Base-by-base conservation (phyloP, 2,888 invertebrate species). In the Phoenoteleia sp. region DNA sequence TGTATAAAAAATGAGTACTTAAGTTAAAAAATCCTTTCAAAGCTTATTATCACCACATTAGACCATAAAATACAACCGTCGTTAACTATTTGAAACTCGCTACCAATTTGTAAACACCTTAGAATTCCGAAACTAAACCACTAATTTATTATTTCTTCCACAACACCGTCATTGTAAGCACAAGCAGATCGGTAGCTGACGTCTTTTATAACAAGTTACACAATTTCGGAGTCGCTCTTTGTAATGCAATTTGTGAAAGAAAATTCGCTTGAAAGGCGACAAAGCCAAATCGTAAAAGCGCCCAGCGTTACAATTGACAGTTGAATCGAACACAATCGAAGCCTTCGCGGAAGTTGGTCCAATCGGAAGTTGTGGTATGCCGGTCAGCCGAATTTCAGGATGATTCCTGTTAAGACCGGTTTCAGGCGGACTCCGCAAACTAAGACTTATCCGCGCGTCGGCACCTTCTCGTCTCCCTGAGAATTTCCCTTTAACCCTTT, bases 401-500 rank as follows among this genome's bases (percentile, higher is more conserved):
- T 67, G 36, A 81, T 56, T 69, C 39, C 33, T 45, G 47, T 36
- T 66, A 15, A 42, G 72, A 66, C 66, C 76, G 58, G 77, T 77
- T 82, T 71, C 82, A 29, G 71, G 66, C 64, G 58, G 42, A 76
- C 25, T 23, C 42, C 6, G n/a, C 52, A 52, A 76, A 76, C 49
- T 76, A 58, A 67, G 72, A 72, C 47, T 67, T 75, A 75, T 79
- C 69, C 36, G 52, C 64, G 47, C 62, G 77, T 72, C 77, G 56
- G 77, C 83, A 64, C 60, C 66, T 79, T 27, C 75, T 72, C 60
- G 76, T 49, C 29, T 82, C 85, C 88, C 89, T 91, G 91, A 90
- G 91, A 92, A 91, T 91, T 90, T 88, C 88, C 88, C 88, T 86
- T 76, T 81, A 86, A 88, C 88, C 84, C 77, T 87, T 84, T 90